A percentile compares a stretch with the other conserved stretches of the same genome.
Conservation (phyloP, 2,113 vertebrate genomes). For the Pachyramphus minor region DNA sequence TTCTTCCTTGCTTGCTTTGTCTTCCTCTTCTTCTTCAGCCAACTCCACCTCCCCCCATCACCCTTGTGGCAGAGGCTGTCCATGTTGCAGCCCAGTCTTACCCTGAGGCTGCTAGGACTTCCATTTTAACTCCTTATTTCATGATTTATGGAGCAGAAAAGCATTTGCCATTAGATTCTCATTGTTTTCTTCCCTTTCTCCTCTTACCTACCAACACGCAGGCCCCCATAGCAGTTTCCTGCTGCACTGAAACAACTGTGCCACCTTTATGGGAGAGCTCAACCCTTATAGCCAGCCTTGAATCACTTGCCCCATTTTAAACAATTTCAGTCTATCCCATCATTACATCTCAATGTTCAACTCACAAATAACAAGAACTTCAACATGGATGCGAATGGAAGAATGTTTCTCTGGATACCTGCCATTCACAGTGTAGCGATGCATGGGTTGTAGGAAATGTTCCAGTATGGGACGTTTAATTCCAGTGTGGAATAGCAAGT, state of each 20-base stretch:
- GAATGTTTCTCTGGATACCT: not conserved
- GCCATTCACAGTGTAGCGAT: not conserved
- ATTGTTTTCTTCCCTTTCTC: not conserved
- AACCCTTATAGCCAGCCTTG: not conserved
- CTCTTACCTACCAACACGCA: not conserved
- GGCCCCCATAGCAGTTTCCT: not conserved
- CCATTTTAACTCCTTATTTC: not conserved
- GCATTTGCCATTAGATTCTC: not conserved
- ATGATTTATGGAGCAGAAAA: not conserved
- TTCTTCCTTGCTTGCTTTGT: not conserved
- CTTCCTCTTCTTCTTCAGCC: not conserved
- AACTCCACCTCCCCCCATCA: not conserved
- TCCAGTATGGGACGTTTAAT: not conserved
- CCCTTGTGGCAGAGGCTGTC: not conserved
- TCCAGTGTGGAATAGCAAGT: not conserved
- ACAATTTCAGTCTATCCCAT: not conserved
- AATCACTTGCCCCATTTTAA: accelerated
- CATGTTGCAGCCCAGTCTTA: not conserved
- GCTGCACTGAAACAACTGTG: not conserved
- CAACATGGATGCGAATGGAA: not conserved
- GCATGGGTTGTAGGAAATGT: not conserved
- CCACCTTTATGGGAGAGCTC: not conserved
- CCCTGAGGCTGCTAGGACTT: not conserved
- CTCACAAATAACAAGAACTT: not conserved
- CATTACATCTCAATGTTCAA: not conserved